Conservation (phyloP, 2,888 invertebrate species). For the Molorchus minor region DNA sequence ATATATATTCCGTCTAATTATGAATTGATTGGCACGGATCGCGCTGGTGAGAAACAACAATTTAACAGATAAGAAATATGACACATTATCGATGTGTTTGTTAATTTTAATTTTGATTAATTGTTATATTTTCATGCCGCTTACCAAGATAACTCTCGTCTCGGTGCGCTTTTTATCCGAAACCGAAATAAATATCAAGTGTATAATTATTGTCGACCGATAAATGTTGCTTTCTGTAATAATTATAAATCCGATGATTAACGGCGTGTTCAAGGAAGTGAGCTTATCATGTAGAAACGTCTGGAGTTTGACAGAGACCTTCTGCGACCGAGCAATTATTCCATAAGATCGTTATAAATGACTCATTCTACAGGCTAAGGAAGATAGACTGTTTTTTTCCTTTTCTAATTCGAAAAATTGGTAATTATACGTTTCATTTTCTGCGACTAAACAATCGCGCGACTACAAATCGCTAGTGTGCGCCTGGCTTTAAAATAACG, state of each 20-base stretch:
- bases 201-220: conserved; percentile 13
- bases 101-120: conserved; percentile 50
- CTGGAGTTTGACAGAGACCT: too few species aligned
- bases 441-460: too few species aligned
- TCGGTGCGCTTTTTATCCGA: conserved; percentile 28
- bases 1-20: conserved; percentile 48
- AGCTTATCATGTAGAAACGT: not conserved
- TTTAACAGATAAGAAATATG: conserved; percentile 44
- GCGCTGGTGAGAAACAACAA: conserved; percentile 48
- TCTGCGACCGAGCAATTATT: too few species aligned
- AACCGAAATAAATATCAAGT: conserved; percentile 37
- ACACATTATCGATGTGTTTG: conserved; percentile 46
- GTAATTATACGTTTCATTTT: too few species aligned
- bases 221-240: conserved; percentile 6
- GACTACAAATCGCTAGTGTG: too few species aligned
- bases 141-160: conserved; percentile 37
- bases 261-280: conserved; percentile 7
- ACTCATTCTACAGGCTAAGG: too few species aligned
- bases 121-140: conserved; percentile 40
- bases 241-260: conserved; percentile 3
- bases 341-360: too few species aligned
- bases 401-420: too few species aligned
- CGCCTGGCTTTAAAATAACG: too few species aligned
- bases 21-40: conserved; percentile 47
- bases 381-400: too few species aligned